Evolutionary conservation across 2,797 vertebrate species (phyloP), one percentile per base, ranked within the genome.

Genomic region (Hybognathus amarus): DNA sequence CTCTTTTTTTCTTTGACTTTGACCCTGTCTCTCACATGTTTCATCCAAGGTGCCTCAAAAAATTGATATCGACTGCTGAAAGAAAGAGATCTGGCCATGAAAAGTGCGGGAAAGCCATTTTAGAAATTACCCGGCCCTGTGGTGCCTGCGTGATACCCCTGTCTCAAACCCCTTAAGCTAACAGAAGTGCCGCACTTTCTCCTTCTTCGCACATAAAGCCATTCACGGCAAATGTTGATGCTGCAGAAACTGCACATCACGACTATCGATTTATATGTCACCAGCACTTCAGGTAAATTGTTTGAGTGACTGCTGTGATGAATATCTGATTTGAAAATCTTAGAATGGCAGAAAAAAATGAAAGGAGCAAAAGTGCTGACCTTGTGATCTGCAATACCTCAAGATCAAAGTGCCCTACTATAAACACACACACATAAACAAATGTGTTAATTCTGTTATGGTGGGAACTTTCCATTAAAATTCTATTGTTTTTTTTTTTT

Each of bases 191-290:
- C 83, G 0, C 56, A 75, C 87, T 88, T 92, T 90, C 81, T 87
- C 91, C 92, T 92, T 88, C n/a, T n/a, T 89, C 71, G 85, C 87
- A 91, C 92, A 66, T 90, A 93, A 91, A 93, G 92, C 89, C 92
- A 92, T 93, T 92, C 94, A 92, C 92, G 92, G 89, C 90, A 87
- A 91, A 94, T 95, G 96, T 97, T 96, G 96, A 96, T 94, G 94
- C 92, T 94, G 96, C 95, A 96, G 92, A 96, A 97, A 95, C 27
- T 89, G 90, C 90, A 91, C 92, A 95, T 95, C 94, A 92, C 91
- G 90, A 90, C 91, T 96, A 98, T 97, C 86, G 97, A 97, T 97
- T 96, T 93, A 83, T 66, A 91, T 94, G 96, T 94, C 94, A 90
- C 89, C 83, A 91, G 91, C 92, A 93, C 95, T 96, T 93, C 94